Evolutionary conservation across 2,888 invertebrate genomes (phyloP).

Genomic region (Phragmatobia fuliginosa): DNA sequence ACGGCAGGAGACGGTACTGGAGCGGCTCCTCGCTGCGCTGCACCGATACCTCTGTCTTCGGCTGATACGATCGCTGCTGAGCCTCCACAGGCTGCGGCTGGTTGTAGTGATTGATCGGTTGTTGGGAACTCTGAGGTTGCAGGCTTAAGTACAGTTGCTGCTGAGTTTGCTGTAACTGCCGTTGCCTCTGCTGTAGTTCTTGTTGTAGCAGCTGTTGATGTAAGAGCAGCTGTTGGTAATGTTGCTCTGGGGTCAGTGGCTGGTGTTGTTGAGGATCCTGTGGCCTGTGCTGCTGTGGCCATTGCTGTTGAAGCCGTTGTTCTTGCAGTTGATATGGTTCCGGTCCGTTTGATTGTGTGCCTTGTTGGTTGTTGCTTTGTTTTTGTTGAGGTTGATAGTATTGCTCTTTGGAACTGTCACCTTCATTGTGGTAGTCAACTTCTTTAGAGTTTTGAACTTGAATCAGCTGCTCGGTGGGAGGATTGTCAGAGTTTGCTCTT

Average conservation of each 20-base stretch:
- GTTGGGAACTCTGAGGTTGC: slow-evolving; percentile 34
- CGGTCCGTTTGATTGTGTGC: slow-evolving; percentile 13
- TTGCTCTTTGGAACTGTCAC: slow-evolving; percentile 11
- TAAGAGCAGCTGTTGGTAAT: slow-evolving; percentile 47
- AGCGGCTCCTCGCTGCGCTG: slow-evolving; percentile 54
- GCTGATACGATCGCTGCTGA: slow-evolving; percentile 38
- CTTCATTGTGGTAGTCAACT: slow-evolving; percentile 47
- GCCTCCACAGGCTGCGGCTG: slow-evolving; percentile 40
- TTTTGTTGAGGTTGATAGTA: slow-evolving; percentile 9
- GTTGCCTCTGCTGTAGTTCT: slow-evolving; percentile 52
- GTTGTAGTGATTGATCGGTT: slow-evolving; percentile 30
- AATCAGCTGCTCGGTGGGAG: slow-evolving; percentile 62
- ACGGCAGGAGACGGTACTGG: slow-evolving; percentile 62
- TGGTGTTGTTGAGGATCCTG: slow-evolving; percentile 21
- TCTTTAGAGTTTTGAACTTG: slow-evolving; percentile 55
- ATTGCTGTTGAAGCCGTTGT: slow-evolving; percentile 24
- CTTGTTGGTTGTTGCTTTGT: slow-evolving; percentile 3
- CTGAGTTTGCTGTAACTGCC: slow-evolving; percentile 41
- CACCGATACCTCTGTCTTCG: slow-evolving; percentile 1
- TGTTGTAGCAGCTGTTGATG: slow-evolving; percentile 45
- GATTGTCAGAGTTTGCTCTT: slow-evolving; percentile 68
- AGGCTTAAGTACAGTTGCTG: slow-evolving; percentile 44
- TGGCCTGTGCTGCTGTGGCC: slow-evolving; percentile 31
- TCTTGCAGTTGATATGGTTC: slow-evolving; percentile 39
- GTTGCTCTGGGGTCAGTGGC: slow-evolving; percentile 23